Percentiles rank a stretch among this genome's conserved stretches.
Evolutionary conservation across 2,888 invertebrate species (phyloP).

Genomic region (Lottia gigantea): DNA sequence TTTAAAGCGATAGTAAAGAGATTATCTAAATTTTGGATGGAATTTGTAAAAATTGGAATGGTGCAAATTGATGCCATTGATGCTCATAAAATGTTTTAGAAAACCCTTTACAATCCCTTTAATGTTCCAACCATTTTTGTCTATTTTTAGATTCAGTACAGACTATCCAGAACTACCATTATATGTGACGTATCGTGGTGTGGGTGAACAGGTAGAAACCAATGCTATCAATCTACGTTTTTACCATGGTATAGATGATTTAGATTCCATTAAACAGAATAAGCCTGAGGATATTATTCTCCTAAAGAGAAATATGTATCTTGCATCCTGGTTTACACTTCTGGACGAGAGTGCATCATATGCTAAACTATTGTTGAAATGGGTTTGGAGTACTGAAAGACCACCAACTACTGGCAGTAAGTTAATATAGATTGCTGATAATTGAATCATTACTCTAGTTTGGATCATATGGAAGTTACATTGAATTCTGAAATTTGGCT

Average conservation of each 20-base stretch:
- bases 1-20: too few relatives aligned
- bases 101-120: too few relatives aligned
- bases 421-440: too few relatives aligned
- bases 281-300: not conserved
- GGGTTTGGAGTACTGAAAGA: not conserved
- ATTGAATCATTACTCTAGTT: too few relatives aligned
- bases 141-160: not conserved
- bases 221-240: not conserved
- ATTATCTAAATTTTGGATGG: too few relatives aligned
- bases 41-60: too few relatives aligned
- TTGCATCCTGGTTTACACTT: not conserved
- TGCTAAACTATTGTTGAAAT: not conserved
- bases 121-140: too few relatives aligned
- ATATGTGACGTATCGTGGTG: not conserved
- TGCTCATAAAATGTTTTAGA: too few relatives aligned
- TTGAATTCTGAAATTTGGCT: too few relatives aligned
- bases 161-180: not conserved
- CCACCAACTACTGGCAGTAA: too few relatives aligned
- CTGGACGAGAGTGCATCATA: not conserved
- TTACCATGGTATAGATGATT: not conserved
- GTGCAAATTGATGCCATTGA: too few relatives aligned
- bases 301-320: not conserved
- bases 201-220: not conserved
- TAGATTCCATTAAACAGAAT: not conserved
- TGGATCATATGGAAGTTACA: too few relatives aligned